A percentile compares a stretch with the other conserved stretches of the same genome.
These are phyloP conservation scores for Eucriotettix oculatus DNA, from an alignment of 2,888 invertebrate genomes.

Conservation along the genomic window DNA sequence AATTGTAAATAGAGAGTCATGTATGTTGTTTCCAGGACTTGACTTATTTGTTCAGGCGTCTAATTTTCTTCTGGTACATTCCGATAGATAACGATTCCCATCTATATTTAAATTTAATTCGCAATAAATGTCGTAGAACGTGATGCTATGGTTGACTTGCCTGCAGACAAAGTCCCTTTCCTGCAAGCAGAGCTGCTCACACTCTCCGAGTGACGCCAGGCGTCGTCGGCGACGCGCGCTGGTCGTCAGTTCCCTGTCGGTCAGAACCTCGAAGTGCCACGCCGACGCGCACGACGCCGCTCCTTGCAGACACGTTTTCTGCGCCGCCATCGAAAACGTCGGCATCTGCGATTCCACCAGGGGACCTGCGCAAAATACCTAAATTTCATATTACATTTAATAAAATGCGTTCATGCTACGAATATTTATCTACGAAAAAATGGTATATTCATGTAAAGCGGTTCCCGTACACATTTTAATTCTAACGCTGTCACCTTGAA, in stretches of 20 bases:
- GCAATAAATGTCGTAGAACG: not conserved
- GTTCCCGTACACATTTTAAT: no score
- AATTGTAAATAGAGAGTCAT: no score
- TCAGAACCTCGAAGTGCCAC: slow-evolving; percentile 25
- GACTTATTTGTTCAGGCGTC: no score
- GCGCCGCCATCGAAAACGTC: slow-evolving; percentile 23
- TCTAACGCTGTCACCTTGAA: no score
- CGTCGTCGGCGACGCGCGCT: slow-evolving; percentile 17
- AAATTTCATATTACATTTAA: no score
- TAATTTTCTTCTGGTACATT: no score
- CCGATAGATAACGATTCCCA: no score
- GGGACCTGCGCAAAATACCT: slow-evolving; percentile 13
- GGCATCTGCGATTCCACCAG: slow-evolving; percentile 23
- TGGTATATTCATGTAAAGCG: no score
- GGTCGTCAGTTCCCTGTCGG: slow-evolving; percentile 19
- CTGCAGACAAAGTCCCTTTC: slow-evolving; percentile 25
- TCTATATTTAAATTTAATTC: no score
- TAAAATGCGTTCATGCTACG: no score
- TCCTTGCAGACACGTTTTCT: slow-evolving; percentile 21
- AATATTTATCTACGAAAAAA: no score
- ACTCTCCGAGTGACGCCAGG: slow-evolving; percentile 18
- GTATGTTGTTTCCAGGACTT: no score
- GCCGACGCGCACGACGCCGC: slow-evolving; percentile 20
- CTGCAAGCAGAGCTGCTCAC: slow-evolving; percentile 24
- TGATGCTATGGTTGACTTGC: slow-evolving; percentile 14